A percentile compares a stretch with the other conserved stretches of the same genome.
Conservation (phyloP, 2,888 invertebrate species). For the Hololepta plana region DNA sequence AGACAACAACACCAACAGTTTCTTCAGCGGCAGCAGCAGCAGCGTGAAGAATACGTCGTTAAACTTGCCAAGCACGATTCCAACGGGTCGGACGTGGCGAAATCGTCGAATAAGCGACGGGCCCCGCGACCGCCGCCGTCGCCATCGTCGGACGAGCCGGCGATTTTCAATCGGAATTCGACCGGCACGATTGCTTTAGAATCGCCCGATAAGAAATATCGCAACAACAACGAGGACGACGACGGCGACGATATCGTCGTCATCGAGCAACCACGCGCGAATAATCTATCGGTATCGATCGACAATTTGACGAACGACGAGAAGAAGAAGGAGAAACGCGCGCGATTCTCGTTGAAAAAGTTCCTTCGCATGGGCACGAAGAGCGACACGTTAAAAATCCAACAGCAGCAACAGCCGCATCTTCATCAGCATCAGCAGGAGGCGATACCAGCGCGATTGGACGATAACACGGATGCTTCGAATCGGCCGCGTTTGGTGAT, state of each 20-base stretch:
- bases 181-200: constrained; percentile 34
- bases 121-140: too few relatives aligned
- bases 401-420: too few relatives aligned
- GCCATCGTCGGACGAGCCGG: constrained; percentile 25
- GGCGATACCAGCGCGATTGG: constrained; percentile 33
- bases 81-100: constrained; percentile 60
- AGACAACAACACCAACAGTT: too few relatives aligned
- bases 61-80: too few relatives aligned
- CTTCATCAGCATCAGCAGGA: constrained; percentile 26
- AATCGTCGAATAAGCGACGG: constrained; percentile 49
- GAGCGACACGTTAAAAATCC: constrained; percentile 45
- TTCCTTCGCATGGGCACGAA: constrained; percentile 61
- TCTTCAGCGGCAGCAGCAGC: too few relatives aligned
- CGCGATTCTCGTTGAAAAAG: constrained; percentile 67
- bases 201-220: constrained; percentile 37
- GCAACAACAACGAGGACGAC: constrained; percentile 56
- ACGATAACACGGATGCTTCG: too few relatives aligned
- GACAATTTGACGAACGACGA: constrained; percentile 40
- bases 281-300: constrained; percentile 55
- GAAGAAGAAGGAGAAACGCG: constrained; percentile 46
- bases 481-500: constrained; percentile 69
- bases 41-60: constrained; percentile 24
- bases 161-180: constrained; percentile 41
- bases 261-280: constrained; percentile 50
- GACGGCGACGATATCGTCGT: constrained; percentile 12